These are phyloP conservation scores for Melanargia galathea DNA, from an alignment of 2,888 invertebrate genomes.

Conservation along the genomic window DNA sequence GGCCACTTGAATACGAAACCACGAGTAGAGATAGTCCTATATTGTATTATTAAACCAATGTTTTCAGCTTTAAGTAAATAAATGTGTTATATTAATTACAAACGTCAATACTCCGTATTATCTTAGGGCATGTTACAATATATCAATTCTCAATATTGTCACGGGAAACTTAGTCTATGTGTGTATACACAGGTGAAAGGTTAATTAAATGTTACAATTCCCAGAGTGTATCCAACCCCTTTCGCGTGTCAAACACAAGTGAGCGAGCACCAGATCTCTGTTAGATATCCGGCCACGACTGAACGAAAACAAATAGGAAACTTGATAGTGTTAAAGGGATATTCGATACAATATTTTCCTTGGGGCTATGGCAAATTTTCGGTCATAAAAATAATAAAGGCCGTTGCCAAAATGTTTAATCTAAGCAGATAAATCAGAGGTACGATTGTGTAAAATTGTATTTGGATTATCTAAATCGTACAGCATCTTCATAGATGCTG, in stretches of 20 bases:
- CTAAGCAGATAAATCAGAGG: no score
- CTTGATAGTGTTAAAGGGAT: not conserved
- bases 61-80: no score
- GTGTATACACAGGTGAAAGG: conserved; percentile 4
- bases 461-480: no score
- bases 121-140: not conserved
- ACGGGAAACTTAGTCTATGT: not conserved
- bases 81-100: not conserved
- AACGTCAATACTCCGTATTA: not conserved
- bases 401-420: not conserved
- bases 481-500: no score
- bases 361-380: not conserved
- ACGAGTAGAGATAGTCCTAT: no score
- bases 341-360: conserved; percentile 3
- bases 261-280: conserved; percentile 12
- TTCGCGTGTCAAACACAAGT: conserved; percentile 3
- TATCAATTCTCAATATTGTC: not conserved
- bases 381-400: not conserved
- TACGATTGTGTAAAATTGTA: no score
- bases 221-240: conserved; percentile 4
- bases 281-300: conserved; percentile 4
- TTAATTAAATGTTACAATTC: conserved; percentile 1
- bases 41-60: no score
- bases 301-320: conserved; percentile 17
- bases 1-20: no score